phyloP scores from a whole-genome alignment of 2,797 vertebrate genomes.

The Momotus momota region DNA sequence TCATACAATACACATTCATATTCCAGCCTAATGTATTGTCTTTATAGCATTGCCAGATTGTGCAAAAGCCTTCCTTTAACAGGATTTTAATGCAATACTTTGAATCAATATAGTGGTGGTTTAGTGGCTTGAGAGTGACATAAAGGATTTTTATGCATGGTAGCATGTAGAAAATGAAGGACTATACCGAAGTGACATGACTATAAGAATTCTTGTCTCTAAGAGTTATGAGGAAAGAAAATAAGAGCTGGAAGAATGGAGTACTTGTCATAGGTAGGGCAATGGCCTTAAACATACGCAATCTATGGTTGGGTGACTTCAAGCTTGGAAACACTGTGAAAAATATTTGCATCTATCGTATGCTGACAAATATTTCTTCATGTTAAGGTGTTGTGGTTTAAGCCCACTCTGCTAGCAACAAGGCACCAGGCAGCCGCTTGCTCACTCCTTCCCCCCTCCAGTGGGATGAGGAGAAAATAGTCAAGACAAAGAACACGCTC shows the following conservation, averaged over 20 bases:
- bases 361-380: background rate
- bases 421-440: no score
- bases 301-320: background rate
- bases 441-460: no score
- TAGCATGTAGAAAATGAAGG: background rate
- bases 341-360: background rate
- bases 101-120: background rate
- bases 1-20: background rate
- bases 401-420: no score
- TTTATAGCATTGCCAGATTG: background rate
- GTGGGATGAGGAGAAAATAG: no score
- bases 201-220: background rate
- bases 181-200: background rate
- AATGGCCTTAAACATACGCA: background rate
- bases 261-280: background rate
- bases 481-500: no score
- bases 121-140: background rate
- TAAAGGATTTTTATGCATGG: background rate
- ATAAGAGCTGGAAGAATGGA: background rate
- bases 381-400: background rate
- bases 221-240: background rate
- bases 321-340: background rate
- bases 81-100: background rate
- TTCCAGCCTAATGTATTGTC: background rate
- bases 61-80: background rate